Conservation (phyloP, 2,888 invertebrate genomes). For the Nasonovia ribisnigri region DNA sequence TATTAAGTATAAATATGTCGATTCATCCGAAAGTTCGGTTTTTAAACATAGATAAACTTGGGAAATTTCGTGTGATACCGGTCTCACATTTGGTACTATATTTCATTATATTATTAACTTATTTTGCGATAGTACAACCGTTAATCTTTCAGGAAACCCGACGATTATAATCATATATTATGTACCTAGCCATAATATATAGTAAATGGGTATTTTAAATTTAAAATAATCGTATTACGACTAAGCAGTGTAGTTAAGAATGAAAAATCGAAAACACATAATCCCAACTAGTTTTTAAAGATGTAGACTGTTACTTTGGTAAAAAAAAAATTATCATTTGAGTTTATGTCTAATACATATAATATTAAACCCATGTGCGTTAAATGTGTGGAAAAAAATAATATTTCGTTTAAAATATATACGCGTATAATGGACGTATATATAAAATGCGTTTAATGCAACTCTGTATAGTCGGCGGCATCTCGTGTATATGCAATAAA, state of each 20-base stretch:
- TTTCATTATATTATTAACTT: background rate
- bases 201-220: background rate
- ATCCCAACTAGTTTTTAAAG: background rate
- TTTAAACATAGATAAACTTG: background rate
- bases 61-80: background rate
- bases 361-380: background rate
- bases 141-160: background rate
- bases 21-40: background rate
- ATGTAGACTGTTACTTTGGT: background rate
- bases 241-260: background rate
- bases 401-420: slow-evolving; percentile 6
- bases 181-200: background rate
- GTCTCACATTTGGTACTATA: background rate
- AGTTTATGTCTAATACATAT: background rate
- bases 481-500: slow-evolving; percentile 17
- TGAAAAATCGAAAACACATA: background rate
- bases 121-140: background rate
- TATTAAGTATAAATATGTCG: too few species aligned
- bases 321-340: background rate
- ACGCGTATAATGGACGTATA: background rate
- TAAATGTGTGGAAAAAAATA: background rate
- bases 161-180: background rate
- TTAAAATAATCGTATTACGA: background rate
- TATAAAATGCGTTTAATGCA: slow-evolving; percentile 28
- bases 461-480: background rate